Base-by-base conservation (phyloP, 2,113 vertebrate species). In the Cinclus cinclus region DNA sequence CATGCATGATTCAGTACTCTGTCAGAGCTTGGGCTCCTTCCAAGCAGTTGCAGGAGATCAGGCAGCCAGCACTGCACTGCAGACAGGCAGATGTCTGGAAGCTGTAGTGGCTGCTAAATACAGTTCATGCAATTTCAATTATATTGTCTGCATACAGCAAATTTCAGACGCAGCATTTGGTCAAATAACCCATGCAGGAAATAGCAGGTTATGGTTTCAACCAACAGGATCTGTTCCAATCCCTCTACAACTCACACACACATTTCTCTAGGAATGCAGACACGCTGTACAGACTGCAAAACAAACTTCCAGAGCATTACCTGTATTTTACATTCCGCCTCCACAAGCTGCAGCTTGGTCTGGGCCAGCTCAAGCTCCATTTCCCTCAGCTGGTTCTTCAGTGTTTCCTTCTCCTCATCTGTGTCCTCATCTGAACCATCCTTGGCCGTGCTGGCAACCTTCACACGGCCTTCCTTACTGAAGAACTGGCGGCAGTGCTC, bases 241-340 rank as follows among this genome's bases (percentile, higher is more conserved):
- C 58, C 42, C 65, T 78, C 83, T 15, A n/a, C 53, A 77, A 10
- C 42, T 69, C 79, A 27, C 70, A 89, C 62, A 63, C 76, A 62
- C 31, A 4, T 63, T 93, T 80, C 85, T 70, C 92, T 67, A 95
- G 79, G 88, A 95, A 88, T 1, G 55, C 74, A 83, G 89, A 67
- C 92, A 18, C 2, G 5, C 83, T 24, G 24, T 13, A 21, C 2
- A 90, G 46, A 23, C 79, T 17, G 30, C 33, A 63, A 35, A 93
- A 67, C 2, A 39, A 83, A 60, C 69, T 91, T 33, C 83, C 60
- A 28, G 16, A 47, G 39, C 28, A 31, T 89, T 97, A 99, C 99
- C 99, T 99, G 99, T 85, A 99, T 99, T 97, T 99, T 99, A 96
- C 99, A 99, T 97, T 99, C 99, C 0, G 99, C 99, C 95, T 99